phyloP scores from a whole-genome alignment of 2,888 invertebrate genomes.

The Aspidapion aeneum region DNA sequence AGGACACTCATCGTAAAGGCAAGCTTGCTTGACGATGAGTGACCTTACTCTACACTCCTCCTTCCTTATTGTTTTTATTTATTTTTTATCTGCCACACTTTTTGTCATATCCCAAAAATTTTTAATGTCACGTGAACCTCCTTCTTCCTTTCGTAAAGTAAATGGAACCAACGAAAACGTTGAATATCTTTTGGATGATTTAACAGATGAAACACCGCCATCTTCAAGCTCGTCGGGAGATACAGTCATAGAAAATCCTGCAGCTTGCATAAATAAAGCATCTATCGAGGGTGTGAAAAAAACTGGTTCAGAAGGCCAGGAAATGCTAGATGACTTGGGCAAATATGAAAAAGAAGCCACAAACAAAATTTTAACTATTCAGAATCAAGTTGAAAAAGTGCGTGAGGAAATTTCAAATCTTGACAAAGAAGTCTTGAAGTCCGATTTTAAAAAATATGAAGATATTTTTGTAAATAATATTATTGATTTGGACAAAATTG shows the following conservation, averaged over 20 bases:
- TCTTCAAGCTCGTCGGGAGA: background rate
- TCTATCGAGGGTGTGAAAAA: background rate
- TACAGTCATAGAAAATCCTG: background rate
- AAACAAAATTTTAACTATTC: slow-evolving; percentile 8
- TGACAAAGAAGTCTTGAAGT: slow-evolving; percentile 4
- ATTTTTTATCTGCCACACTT: too few relatives aligned
- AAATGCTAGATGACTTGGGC: background rate
- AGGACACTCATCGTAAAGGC: too few relatives aligned
- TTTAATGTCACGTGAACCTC: too few relatives aligned
- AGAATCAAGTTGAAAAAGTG: slow-evolving; percentile 2
- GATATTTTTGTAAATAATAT: slow-evolving; percentile 23
- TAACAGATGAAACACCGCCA: background rate
- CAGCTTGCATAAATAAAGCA: background rate
- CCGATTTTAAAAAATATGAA: slow-evolving; percentile 18
- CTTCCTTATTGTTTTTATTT: too few relatives aligned
- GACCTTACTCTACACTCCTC: too few relatives aligned
- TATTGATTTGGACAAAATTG: slow-evolving; percentile 22
- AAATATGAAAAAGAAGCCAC: slow-evolving; percentile 6
- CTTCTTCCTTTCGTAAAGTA: too few relatives aligned
- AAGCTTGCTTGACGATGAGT: too few relatives aligned
- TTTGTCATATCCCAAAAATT: too few relatives aligned
- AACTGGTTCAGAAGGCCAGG: background rate
- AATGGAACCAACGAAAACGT: background rate
- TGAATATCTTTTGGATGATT: background rate
- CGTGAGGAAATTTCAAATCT: slow-evolving; percentile 6